Percentiles rank a stretch among this genome's conserved stretches.
Evolutionary conservation across 2,797 vertebrate genomes (phyloP).

Genomic region (Odontamblyopus rebecca): DNA sequence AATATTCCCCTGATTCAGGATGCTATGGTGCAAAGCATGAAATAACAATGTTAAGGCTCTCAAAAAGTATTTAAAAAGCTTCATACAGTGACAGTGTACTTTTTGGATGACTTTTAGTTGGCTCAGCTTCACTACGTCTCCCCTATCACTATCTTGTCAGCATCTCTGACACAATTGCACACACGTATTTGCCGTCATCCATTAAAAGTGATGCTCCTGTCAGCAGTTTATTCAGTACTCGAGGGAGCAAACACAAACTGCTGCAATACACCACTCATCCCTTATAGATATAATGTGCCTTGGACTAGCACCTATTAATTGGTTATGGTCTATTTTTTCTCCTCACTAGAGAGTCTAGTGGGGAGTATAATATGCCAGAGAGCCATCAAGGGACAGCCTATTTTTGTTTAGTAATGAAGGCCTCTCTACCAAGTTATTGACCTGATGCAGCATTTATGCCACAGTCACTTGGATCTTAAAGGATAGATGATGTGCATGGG

Average conservation of each 20-base stretch:
- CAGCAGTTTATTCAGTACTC: constrained; percentile 52
- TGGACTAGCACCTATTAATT: neutral
- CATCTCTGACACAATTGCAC: constrained; percentile 4
- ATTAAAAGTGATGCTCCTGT: constrained; percentile 49
- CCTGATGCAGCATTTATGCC: constrained; percentile 1
- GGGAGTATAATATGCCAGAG: neutral
- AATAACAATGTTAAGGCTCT: neutral
- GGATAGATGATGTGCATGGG: neutral
- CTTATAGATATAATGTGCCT: neutral
- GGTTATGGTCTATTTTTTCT: constrained; percentile 2
- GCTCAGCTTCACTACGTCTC: constrained; percentile 11
- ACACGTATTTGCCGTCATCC: constrained; percentile 35
- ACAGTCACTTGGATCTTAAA: neutral
- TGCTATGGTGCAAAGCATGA: neutral
- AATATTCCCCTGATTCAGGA: too few relatives aligned
- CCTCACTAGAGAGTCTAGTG: neutral
- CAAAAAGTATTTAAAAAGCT: neutral
- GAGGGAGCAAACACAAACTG: constrained; percentile 32
- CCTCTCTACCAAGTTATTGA: constrained; percentile 12
- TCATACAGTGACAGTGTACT: neutral
- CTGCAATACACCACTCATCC: neutral
- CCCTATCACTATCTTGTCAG: constrained; percentile 21
- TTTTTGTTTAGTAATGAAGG: constrained; percentile 24
- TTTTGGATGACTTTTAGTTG: constrained; percentile 12
- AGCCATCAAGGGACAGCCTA: constrained; percentile 2